A percentile compares a stretch with the other conserved stretches of the same genome.
Evolutionary conservation across 2,888 invertebrate genomes (phyloP).

Genomic region (Drosophila kambysellisi): DNA sequence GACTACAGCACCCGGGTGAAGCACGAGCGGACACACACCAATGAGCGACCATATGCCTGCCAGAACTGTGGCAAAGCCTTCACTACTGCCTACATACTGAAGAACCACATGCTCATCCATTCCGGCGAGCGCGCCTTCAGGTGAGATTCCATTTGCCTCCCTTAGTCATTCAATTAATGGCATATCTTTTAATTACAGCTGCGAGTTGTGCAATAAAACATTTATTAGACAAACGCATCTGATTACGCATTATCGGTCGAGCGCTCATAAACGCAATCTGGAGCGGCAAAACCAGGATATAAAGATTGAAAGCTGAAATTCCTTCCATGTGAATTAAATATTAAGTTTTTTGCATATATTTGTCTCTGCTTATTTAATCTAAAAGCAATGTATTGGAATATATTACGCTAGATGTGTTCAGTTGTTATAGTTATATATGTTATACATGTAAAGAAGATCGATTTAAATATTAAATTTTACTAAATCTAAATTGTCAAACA

Average conservation of each 20-base stretch:
- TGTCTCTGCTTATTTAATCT: not conserved
- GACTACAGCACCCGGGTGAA: constrained; percentile 72
- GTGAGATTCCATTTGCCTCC: constrained; percentile 9
- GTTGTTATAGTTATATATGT: not conserved
- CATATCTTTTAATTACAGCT: constrained; percentile 32
- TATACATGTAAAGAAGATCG: not conserved
- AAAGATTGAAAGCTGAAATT: constrained; percentile 4
- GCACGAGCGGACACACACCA: constrained; percentile 76
- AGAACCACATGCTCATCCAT: constrained; percentile 72
- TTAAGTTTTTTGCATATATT: not conserved
- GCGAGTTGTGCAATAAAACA: constrained; percentile 58
- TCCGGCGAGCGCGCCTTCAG: constrained; percentile 70
- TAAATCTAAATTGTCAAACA: not conserved
- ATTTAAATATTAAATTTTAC: not conserved
- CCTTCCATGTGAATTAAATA: not conserved
- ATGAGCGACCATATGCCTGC: constrained; percentile 75
- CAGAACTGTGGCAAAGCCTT: constrained; percentile 75
- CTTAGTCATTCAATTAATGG: not conserved
- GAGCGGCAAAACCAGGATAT: constrained; percentile 28
- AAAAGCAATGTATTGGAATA: not conserved
- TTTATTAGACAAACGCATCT: constrained; percentile 65
- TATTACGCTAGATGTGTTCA: not conserved
- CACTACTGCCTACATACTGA: constrained; percentile 69
- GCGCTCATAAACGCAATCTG: constrained; percentile 55
- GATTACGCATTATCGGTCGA: constrained; percentile 55